phyloP scores from a whole-genome alignment of 2,797 vertebrate species.

The Glossophaga mutica region DNA sequence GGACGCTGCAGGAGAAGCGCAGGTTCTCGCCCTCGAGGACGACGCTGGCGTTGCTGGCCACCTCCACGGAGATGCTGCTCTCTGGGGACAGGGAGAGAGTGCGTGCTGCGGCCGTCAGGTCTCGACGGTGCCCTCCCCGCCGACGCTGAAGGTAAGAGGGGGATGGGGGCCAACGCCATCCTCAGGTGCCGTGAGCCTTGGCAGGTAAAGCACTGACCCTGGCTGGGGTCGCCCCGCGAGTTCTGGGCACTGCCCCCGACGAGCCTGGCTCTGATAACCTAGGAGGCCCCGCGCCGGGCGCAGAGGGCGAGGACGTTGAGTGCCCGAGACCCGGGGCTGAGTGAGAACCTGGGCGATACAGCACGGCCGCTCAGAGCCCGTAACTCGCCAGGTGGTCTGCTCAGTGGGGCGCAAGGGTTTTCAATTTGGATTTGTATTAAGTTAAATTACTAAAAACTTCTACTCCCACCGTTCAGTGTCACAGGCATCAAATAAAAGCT shows the following conservation, averaged over 20 bases:
- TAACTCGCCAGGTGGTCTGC: too few relatives aligned
- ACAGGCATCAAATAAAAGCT: neutral
- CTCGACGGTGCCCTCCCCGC: neutral
- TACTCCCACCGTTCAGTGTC: neutral
- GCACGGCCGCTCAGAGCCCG: too few relatives aligned
- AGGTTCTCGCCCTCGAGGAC: constrained; percentile 92
- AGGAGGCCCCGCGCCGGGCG: neutral
- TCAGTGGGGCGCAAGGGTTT: neutral
- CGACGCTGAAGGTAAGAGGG: neutral
- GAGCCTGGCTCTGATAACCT: neutral
- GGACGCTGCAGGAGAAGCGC: constrained; percentile 89
- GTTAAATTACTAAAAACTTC: neutral
- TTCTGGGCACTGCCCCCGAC: neutral
- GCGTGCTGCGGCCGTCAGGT: constrained; percentile 33
- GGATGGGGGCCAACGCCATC: constrained; percentile 31
- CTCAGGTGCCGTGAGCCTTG: constrained; percentile 39
- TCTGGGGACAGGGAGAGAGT: constrained; percentile 83
- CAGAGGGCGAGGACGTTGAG: neutral
- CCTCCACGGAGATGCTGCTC: constrained; percentile 93
- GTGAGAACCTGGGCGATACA: neutral
- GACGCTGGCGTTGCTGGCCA: constrained; percentile 89
- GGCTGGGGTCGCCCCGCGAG: neutral
- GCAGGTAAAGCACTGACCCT: neutral
- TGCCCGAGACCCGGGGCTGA: neutral
- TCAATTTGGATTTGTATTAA: neutral